phyloP scores from a whole-genome alignment of 1,140 invertebrate species.

The Ephestia elutella region DNA sequence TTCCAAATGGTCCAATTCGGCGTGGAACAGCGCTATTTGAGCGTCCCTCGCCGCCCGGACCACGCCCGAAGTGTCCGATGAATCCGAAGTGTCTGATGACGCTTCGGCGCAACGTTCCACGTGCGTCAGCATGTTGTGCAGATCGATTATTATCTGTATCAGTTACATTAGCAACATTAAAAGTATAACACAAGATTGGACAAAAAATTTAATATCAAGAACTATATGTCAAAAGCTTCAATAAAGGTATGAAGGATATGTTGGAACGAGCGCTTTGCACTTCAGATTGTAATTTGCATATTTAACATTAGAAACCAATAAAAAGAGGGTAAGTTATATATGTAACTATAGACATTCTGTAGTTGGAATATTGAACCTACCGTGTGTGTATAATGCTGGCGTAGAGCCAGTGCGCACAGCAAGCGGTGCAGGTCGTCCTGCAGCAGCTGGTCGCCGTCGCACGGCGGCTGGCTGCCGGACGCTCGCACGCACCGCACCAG shows the following conservation, averaged over 20 bases:
- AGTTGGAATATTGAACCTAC: too few relatives aligned
- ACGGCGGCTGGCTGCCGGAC: slow-evolving; percentile 26
- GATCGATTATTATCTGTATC: slow-evolving; percentile 39
- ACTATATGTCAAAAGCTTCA: too few relatives aligned
- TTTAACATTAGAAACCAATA: too few relatives aligned
- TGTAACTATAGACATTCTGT: too few relatives aligned
- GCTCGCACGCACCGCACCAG: slow-evolving; percentile 46
- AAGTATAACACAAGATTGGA: background rate
- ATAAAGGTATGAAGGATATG: too few relatives aligned
- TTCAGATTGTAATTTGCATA: too few relatives aligned
- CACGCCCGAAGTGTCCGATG: slow-evolving; percentile 10
- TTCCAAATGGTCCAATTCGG: slow-evolving; percentile 74
- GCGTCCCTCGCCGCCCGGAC: slow-evolving; percentile 25
- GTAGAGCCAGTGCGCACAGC: slow-evolving; percentile 25
- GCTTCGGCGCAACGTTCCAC: slow-evolving; percentile 26
- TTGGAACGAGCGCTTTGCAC: too few relatives aligned
- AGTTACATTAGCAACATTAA: too few relatives aligned
- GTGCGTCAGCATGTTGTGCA: slow-evolving; percentile 62
- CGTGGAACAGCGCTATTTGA: slow-evolving; percentile 69
- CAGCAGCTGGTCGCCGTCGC: slow-evolving; percentile 41
- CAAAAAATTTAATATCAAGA: too few relatives aligned
- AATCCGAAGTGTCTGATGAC: slow-evolving; percentile 6
- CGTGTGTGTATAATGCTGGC: background rate
- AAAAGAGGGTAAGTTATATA: too few relatives aligned
- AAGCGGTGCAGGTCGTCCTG: slow-evolving; percentile 50